These are phyloP conservation scores for Microhierax caerulescens DNA, from an alignment of 2,797 vertebrate genomes.

Conservation along the genomic window DNA sequence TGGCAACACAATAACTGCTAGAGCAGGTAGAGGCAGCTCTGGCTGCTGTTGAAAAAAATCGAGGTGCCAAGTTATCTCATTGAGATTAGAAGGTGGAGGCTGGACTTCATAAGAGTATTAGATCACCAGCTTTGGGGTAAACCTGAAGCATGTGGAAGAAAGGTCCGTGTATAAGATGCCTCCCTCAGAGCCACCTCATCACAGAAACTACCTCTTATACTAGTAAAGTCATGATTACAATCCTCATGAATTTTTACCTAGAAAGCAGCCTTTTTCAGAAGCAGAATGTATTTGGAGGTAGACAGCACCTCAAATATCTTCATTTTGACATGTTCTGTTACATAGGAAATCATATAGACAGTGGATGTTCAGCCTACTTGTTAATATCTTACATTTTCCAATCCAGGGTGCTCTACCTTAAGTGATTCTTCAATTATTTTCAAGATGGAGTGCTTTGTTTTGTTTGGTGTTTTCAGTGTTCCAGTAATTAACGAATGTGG, in stretches of 20 bases:
- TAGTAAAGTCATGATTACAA: background rate
- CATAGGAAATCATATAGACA: background rate
- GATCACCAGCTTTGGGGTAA: background rate
- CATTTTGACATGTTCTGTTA: background rate
- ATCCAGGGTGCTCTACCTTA: background rate
- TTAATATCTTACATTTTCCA: background rate
- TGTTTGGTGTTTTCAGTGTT: constrained; percentile 41
- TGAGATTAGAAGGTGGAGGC: background rate
- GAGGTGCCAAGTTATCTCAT: background rate
- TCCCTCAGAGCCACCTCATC: background rate
- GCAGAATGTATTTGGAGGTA: background rate
- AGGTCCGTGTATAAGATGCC: background rate
- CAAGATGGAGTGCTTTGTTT: background rate
- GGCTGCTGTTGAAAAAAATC: background rate
- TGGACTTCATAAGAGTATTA: background rate
- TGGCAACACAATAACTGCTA: background rate
- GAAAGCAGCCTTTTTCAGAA: background rate
- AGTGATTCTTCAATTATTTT: constrained; percentile 58
- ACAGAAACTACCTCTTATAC: background rate
- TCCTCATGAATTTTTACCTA: background rate
- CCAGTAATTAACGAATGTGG: constrained; percentile 58
- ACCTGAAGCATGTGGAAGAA: background rate
- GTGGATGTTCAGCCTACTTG: background rate
- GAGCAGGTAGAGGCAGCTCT: background rate
- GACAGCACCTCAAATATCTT: background rate